Percentiles rank a stretch among this genome's conserved stretches.
These are phyloP conservation scores for Helicolenus hilgendorfi DNA, from an alignment of 2,797 vertebrate species.

Conservation along the genomic window DNA sequence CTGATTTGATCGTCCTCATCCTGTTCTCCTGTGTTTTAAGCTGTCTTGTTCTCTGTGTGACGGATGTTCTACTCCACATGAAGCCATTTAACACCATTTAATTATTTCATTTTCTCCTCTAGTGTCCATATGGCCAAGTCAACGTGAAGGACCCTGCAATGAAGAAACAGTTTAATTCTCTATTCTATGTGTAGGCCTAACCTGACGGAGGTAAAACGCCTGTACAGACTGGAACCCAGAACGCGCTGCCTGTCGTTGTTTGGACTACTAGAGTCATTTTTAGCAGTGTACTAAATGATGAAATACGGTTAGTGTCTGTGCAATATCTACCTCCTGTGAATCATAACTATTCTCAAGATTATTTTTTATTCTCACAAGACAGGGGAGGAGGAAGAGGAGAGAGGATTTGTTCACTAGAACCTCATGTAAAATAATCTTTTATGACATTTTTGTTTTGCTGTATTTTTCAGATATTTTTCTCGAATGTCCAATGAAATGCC, in stretches of 20 bases:
- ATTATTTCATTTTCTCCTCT: slow-evolving; percentile 77
- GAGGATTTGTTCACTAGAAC: slow-evolving; percentile 59
- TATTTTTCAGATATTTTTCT: slow-evolving; percentile 48
- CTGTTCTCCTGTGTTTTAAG: neutral
- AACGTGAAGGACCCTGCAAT: slow-evolving; percentile 91
- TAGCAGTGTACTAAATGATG: slow-evolving; percentile 88
- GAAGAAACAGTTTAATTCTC: slow-evolving; percentile 91
- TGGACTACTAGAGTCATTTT: slow-evolving; percentile 81
- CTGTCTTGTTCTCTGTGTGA: slow-evolving; percentile 43
- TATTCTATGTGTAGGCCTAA: slow-evolving; percentile 86
- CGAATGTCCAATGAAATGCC: slow-evolving; percentile 64
- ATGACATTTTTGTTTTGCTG: slow-evolving; percentile 54
- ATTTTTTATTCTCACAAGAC: slow-evolving; percentile 75
- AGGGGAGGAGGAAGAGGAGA: slow-evolving; percentile 35
- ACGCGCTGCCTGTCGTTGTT: slow-evolving; percentile 78
- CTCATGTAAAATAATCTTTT: slow-evolving; percentile 61
- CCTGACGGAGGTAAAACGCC: slow-evolving; percentile 41
- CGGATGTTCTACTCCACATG: slow-evolving; percentile 38
- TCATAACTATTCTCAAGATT: slow-evolving; percentile 82
- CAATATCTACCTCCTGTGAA: slow-evolving; percentile 85
- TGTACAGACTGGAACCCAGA: slow-evolving; percentile 42
- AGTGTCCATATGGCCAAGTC: slow-evolving; percentile 94
- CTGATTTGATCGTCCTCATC: neutral
- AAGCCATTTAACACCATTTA: slow-evolving; percentile 37
- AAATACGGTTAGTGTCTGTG: slow-evolving; percentile 87